phyloP scores from a whole-genome alignment of 2,888 invertebrate species.

The Caenorhabditis sp. region DNA sequence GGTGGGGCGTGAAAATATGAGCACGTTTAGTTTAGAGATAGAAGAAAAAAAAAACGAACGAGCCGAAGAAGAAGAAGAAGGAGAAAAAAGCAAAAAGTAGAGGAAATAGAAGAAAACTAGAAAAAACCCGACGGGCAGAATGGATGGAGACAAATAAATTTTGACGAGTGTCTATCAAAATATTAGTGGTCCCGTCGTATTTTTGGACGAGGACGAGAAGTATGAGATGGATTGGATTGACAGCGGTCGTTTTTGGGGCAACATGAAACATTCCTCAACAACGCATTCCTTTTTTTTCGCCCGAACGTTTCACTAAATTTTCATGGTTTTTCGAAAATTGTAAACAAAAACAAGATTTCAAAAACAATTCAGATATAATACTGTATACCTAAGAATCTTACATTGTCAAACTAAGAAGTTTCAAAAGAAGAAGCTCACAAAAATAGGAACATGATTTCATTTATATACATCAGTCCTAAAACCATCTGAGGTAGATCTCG shows the following conservation, averaged over 20 bases:
- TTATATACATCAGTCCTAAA: no score
- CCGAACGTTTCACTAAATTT: no score
- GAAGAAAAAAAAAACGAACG: background rate
- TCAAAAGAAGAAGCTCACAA: no score
- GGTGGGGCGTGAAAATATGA: slow-evolving; percentile 7
- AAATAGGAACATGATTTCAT: no score
- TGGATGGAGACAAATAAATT: slow-evolving; percentile 16
- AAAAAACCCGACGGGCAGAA: slow-evolving; percentile 2
- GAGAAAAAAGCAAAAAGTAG: background rate
- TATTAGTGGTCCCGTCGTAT: slow-evolving; percentile 30
- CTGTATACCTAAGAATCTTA: no score
- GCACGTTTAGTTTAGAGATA: slow-evolving; percentile 4
- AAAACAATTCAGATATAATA: no score
- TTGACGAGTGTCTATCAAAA: slow-evolving; percentile 45
- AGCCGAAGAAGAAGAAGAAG: background rate
- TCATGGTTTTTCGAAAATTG: no score
- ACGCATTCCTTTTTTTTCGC: background rate
- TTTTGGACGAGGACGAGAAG: background rate
- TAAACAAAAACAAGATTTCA: no score
- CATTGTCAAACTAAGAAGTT: no score
- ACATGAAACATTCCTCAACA: background rate
- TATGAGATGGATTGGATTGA: slow-evolving; percentile 8
- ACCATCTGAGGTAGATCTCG: no score
- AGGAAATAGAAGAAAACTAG: background rate
- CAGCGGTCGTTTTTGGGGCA: background rate